These are phyloP conservation scores for Tetragnatha montana DNA, from an alignment of 2,888 invertebrate species.

Conservation along the genomic window DNA sequence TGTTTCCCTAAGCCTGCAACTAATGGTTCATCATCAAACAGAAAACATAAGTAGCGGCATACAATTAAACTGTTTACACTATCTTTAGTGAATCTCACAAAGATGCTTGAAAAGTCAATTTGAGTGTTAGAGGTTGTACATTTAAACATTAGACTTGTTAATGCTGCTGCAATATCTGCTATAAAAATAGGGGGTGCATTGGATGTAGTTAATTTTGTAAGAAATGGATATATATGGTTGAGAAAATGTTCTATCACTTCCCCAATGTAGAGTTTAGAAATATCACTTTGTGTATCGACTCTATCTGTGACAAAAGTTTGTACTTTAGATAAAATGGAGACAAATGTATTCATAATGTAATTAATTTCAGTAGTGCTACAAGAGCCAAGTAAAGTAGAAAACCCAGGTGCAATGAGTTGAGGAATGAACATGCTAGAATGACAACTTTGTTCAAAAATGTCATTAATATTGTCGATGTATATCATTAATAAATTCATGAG, in stretches of 20 bases:
- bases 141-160: constrained; percentile 30
- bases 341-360: constrained; percentile 34
- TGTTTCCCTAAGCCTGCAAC: constrained; percentile 13
- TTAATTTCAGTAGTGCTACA: constrained; percentile 46
- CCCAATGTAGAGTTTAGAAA: neutral
- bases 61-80: constrained; percentile 28
- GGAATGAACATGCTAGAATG: constrained; percentile 36
- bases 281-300: constrained; percentile 2
- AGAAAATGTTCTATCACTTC: constrained; percentile 33
- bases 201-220: constrained; percentile 21
- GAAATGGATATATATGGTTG: constrained; percentile 46
- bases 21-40: constrained; percentile 39
- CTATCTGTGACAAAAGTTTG: constrained; percentile 7
- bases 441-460: constrained; percentile 44
- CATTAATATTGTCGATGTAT: constrained; percentile 49
- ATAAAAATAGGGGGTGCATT: constrained; percentile 33
- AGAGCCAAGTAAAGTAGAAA: constrained; percentile 31
- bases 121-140: constrained; percentile 3
- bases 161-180: constrained; percentile 41
- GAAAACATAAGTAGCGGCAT: constrained; percentile 50
- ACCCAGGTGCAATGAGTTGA: constrained; percentile 48
- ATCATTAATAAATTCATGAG: constrained; percentile 57
- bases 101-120: constrained; percentile 15
- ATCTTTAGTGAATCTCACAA: constrained; percentile 39
- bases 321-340: constrained; percentile 37